Conservation (phyloP, 2,797 vertebrate species). For the Jordanella pulchra region DNA sequence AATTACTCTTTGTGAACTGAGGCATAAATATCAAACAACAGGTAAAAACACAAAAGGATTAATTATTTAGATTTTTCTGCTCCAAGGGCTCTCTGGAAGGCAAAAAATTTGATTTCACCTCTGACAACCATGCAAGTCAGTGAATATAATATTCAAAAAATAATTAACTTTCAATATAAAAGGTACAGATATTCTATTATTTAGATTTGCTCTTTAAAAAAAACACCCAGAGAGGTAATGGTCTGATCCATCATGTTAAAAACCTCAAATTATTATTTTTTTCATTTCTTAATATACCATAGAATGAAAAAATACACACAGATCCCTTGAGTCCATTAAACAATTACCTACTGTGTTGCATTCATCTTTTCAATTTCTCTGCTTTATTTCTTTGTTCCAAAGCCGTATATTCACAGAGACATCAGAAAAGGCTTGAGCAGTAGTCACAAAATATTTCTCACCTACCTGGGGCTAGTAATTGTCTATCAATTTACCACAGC, state of each 20-base stretch:
- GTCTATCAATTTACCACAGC: slow-evolving; percentile 44
- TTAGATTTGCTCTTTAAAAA: not conserved
- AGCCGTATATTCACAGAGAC: slow-evolving; percentile 30
- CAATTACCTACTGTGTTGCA: slow-evolving; percentile 12
- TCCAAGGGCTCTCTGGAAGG: not conserved
- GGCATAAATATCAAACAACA: not conserved
- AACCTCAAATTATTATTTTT: not conserved
- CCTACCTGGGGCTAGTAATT: slow-evolving; percentile 35
- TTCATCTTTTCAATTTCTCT: slow-evolving; percentile 13
- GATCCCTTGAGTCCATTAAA: slow-evolving; percentile 3
- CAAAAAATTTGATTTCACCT: not conserved
- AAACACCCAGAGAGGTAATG: not conserved
- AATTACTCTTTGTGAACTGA: not conserved
- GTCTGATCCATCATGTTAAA: not conserved
- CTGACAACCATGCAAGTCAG: not conserved
- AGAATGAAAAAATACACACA: slow-evolving; percentile 7
- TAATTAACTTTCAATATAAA: not conserved
- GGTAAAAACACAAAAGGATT: not conserved
- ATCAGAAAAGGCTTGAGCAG: slow-evolving; percentile 26
- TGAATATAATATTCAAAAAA: not conserved
- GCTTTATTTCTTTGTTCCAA: slow-evolving; percentile 18
- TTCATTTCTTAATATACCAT: not conserved
- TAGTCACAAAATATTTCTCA: slow-evolving; percentile 32
- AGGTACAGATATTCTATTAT: not conserved
- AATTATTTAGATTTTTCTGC: not conserved